A percentile compares a stretch with the other conserved stretches of the same genome.
phyloP scores from a whole-genome alignment of 2,888 invertebrate species.

The Lamellibrachia columna region DNA sequence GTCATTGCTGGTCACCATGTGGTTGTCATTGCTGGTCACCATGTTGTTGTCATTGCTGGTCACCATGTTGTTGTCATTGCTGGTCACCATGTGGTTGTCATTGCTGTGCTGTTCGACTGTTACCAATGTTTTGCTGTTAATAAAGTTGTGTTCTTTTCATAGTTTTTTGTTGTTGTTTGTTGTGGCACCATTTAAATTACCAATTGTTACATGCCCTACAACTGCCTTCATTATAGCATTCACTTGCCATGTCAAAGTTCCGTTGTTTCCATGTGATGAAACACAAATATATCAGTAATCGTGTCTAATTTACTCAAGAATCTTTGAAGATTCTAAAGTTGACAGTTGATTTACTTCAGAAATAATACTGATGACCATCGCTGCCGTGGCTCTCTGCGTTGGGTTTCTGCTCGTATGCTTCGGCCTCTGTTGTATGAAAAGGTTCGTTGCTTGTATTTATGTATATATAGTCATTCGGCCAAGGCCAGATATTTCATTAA shows the following conservation, averaged over 20 bases:
- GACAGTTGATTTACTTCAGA: neutral
- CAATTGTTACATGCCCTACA: neutral
- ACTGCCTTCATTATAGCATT: neutral
- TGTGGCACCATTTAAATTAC: neutral
- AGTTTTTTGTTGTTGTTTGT: neutral
- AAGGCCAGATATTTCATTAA: neutral
- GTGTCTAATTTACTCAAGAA: neutral
- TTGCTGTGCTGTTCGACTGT: neutral
- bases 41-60: no score
- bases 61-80: no score
- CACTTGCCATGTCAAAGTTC: no score
- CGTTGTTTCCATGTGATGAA: neutral
- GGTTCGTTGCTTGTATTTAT: neutral
- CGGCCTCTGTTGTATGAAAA: neutral
- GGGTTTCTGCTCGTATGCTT: neutral
- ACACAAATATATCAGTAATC: neutral
- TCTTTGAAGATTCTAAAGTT: neutral
- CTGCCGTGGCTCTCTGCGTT: conserved; percentile 4
- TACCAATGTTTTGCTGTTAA: neutral
- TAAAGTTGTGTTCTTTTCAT: neutral
- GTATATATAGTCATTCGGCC: neutral
- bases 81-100: neutral
- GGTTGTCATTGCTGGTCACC: no score
- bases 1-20: no score
- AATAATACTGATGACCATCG: neutral